Base-by-base conservation (phyloP, 2,888 invertebrate species). In the Noctua janthina region DNA sequence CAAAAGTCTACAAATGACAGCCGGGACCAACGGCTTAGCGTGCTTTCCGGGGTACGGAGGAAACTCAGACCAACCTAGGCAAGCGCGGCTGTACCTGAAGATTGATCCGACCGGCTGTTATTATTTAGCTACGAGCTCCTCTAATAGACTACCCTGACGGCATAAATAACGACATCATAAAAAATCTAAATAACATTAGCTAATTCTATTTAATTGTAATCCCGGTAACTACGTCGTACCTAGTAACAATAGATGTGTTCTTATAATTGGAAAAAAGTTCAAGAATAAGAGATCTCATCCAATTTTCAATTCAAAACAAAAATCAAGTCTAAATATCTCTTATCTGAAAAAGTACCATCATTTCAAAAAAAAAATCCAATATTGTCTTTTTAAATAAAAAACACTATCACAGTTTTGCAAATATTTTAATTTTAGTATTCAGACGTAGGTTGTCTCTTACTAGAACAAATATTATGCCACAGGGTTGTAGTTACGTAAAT, bases 371-470 rank as follows among this genome's bases (percentile, higher is more conserved):
- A 39, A 29, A 0, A 29, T 29, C 29, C 29, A 29, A 29, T 64
- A 64, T 62, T 15, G 1, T 23, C 4, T 54, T 71, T 64, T 17
- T 17, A 0, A 56, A 23, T 3, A 59, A 54, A 46, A 79, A 59
- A 59, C 6, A 49, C 39, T 67, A 43, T 66, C 35, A 43, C n/a
- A 29, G 17, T 13, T 76, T 17, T 49, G 13, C 54, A 71, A 78
- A 54, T 66, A 49, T 81, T 81, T 71, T 71, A 81, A 76, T 75
- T n/a, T n/a, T n/a, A n/a, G n/a, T n/a, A n/a, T n/a, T n/a, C 62
- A 29, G 35, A 46, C 35, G 15, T 49, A 54, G 35, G 76, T 29
- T 39, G 51, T 10, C 56, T 64, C 23, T 59, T 54, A 43, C n/a
- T 62, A 46, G 17, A 74, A 76, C 70, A 76, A 78, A 86, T 46